Evolutionary conservation across 2,888 invertebrate genomes (phyloP), one percentile per base, ranked within the genome.

Genomic region (Auanema sp.): DNA sequence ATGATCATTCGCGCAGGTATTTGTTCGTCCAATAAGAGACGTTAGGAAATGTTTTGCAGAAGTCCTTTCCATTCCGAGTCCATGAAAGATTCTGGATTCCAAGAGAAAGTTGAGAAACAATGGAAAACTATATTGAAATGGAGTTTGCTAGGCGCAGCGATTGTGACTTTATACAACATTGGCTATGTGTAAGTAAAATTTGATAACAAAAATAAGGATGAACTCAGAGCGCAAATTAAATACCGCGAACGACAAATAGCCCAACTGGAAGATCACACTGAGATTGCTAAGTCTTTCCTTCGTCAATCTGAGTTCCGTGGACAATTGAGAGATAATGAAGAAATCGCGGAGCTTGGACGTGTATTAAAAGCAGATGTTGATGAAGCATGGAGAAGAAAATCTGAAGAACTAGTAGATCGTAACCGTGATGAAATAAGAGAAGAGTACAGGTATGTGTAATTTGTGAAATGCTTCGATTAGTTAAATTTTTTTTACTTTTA

Each of bases 251-350:
- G 72, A 43, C 58, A 67, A 47, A 57, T 79, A 41, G 71, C 76
- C 10, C 60, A 68, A 40, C 63, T 80, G 57, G 56, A 75, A 12
- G 79, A 77, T 24, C 71, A 75, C 18, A 79, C 80, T 47, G 80
- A 80, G 57, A 80, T 80, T 52, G 78, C 79, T 5, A 72, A 74
- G 47, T 73, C 68, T 14, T 80, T 79, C 60, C 60, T 80, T 25
- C 64, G 80, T 25, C 80, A 80, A 54, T 68, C 70, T 23, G 79
- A 79, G 50, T 75, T 72, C 51, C 57, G 60, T 23, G 65, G 70
- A 21, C 50, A 61, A 16, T 55, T 62, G 24, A 59, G 66, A 23
- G 77, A 79, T 53, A 49, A 60, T 18, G 60, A 56, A 3, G 73
- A 78, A 67, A 75, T 75, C 44, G 8, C 49, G 25, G 49, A 47